Conservation (phyloP, 1,140 invertebrate species). For the Calosoma granatense region DNA sequence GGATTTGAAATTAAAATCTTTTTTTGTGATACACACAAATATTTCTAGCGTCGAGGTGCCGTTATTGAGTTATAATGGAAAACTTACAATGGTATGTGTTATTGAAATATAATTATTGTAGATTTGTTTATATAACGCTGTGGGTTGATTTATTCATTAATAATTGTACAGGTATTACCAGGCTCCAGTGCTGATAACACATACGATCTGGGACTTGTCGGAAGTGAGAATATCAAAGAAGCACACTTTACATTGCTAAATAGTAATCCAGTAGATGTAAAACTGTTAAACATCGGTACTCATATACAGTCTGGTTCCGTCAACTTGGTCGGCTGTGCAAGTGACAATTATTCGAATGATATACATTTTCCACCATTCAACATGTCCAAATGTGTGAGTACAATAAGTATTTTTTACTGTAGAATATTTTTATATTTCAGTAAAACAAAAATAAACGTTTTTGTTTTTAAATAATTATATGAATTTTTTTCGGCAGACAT, state of each 20-base stretch:
- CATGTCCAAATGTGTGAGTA: slow-evolving; percentile 36
- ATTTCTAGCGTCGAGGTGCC: slow-evolving; percentile 59
- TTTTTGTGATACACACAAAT: slow-evolving; percentile 60
- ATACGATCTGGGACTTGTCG: slow-evolving; percentile 67
- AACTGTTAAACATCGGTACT: slow-evolving; percentile 53
- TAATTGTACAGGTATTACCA: slow-evolving; percentile 39
- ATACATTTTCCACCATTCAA: slow-evolving; percentile 26
- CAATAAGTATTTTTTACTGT: slow-evolving; percentile 10
- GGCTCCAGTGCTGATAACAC: slow-evolving; percentile 41
- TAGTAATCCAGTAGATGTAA: slow-evolving; percentile 63
- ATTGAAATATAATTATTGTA: too few relatives aligned
- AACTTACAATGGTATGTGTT: slow-evolving; percentile 45
- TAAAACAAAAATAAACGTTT: slow-evolving; percentile 3
- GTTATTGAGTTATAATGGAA: slow-evolving; percentile 65
- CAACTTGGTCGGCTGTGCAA: slow-evolving; percentile 58
- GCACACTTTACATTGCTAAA: slow-evolving; percentile 65
- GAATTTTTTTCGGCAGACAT: slow-evolving; percentile 32
- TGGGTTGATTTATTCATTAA: too few relatives aligned
- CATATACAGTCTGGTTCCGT: slow-evolving; percentile 56
- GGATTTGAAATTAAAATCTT: slow-evolving; percentile 52
- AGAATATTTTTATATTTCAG: not conserved
- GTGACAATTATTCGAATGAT: slow-evolving; percentile 38
- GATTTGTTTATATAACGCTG: too few relatives aligned
- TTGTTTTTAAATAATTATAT: too few relatives aligned
- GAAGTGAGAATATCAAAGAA: slow-evolving; percentile 53